Evolutionary conservation across 2,113 vertebrate species (phyloP).

Genomic region (Eulemur rufifrons): DNA sequence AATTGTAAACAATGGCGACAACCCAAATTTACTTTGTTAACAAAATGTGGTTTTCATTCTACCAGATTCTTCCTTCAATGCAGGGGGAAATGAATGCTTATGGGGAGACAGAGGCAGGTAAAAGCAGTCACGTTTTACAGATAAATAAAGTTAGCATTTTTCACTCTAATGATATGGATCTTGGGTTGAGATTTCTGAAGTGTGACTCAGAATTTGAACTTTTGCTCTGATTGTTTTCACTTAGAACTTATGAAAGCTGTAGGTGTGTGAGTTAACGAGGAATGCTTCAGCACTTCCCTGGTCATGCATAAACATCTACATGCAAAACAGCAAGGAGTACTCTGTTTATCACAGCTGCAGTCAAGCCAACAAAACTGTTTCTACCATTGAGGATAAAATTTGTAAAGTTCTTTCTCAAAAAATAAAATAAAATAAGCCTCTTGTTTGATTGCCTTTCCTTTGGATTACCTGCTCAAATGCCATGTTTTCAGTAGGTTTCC

Average conservation of each 20-base stretch:
- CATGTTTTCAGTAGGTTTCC: neutral
- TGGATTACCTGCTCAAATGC: conserved; percentile 4
- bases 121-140: neutral
- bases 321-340: conserved; percentile 53
- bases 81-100: neutral
- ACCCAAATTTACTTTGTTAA: neutral
- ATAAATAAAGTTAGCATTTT: neutral
- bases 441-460: neutral
- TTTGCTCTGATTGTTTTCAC: conserved; percentile 40
- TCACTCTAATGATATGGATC: neutral
- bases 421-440: conserved; percentile 32
- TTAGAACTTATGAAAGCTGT: conserved; percentile 23
- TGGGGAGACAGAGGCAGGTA: neutral
- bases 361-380: conserved; percentile 71
- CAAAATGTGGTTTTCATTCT: neutral
- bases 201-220: conserved; percentile 46
- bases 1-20: neutral
- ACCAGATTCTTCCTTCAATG: neutral
- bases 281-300: conserved; percentile 61
- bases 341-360: conserved; percentile 76
- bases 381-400: conserved; percentile 45
- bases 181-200: neutral
- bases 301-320: conserved; percentile 60
- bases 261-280: conserved; percentile 56
- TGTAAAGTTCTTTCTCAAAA: conserved; percentile 32